Base-by-base conservation (phyloP, 1,140 invertebrate species). In the Sycobia sp. region DNA sequence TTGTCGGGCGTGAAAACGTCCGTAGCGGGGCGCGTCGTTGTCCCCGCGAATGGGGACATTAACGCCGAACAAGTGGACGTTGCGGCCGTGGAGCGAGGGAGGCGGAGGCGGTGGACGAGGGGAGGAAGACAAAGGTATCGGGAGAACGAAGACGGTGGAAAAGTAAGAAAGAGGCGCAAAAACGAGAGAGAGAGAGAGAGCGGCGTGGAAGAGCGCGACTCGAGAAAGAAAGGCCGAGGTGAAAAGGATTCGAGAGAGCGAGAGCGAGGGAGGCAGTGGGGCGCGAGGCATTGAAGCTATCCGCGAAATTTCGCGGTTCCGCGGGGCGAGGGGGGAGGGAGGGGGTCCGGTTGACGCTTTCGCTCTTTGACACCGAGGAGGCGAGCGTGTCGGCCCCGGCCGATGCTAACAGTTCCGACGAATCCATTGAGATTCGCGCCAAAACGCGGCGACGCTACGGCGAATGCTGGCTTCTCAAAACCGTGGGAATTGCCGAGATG, bases 271-370 rank as follows among this genome's bases (percentile, higher is more conserved):
- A n/a, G n/a, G n/a, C n/a, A n/a, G n/a, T n/a, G n/a, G n/a, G n/a
- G n/a, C n/a, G n/a, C n/a, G n/a, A n/a, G n/a, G n/a, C n/a, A 25
- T 55, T 16, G 1, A 29, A 44, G 39, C 34, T 56, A 56, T 56
- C 46, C 53, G 29, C 39, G 53, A 55, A 55, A 55, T 55, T 43
- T 55, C 8, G 53, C 38, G 23, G 13, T 56, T 56, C 8, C 1
- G 10, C n/a, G n/a, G n/a, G n/a, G n/a, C n/a, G n/a, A n/a, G n/a
- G n/a, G n/a, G n/a, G n/a, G 41, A 41, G 13, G 49, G 18, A 51
- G 22, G 7, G 2, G 49, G 20, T 0, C 18, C 10, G 10, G 3
- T 20, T 16, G 16, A 41, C n/a, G 23, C 41, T 54, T 25, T n/a
- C 41, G 20, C 8, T 38, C n/a, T 13, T n/a, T n/a, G n/a, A n/a